A percentile compares a stretch with the other conserved stretches of the same genome.
These are phyloP conservation scores for Anthonomus grandis DNA, from an alignment of 1,140 invertebrate species.

Conservation along the genomic window DNA sequence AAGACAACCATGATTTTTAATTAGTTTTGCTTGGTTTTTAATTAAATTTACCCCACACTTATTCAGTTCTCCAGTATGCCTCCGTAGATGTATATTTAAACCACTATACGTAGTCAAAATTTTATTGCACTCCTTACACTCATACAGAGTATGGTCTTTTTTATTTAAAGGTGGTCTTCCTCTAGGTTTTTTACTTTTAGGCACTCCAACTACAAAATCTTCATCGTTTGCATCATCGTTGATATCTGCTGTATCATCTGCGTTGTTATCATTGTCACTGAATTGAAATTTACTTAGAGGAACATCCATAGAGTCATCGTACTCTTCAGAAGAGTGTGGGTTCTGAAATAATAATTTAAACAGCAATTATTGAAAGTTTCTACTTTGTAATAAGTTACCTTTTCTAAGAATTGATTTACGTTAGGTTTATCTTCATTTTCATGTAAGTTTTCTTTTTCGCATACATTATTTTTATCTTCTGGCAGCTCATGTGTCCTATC, in stretches of 20 bases:
- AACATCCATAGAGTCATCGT: conserved; percentile 27
- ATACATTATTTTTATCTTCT: conserved; percentile 19
- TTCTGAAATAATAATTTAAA: background rate
- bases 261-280: conserved; percentile 32
- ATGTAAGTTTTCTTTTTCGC: conserved; percentile 1
- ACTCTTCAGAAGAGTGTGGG: no score
- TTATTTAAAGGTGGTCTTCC: conserved; percentile 12
- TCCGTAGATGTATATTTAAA: conserved; percentile 41
- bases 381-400: background rate
- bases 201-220: background rate
- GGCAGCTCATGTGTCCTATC: conserved; percentile 11
- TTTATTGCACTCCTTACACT: conserved; percentile 43
- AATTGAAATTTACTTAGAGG: conserved; percentile 28
- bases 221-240: conserved; percentile 13
- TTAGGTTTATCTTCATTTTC: conserved; percentile 3
- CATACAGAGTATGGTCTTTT: conserved; percentile 33
- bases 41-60: conserved; percentile 34
- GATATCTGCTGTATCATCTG: conserved; percentile 21
- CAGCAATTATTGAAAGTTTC: background rate
- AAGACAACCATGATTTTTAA: no score
- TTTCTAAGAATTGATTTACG: background rate
- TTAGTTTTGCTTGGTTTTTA: no score
- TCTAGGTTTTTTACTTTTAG: conserved; percentile 14
- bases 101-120: conserved; percentile 38
- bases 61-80: conserved; percentile 40